These are phyloP conservation scores for Oreonectes daqikongensis DNA, from an alignment of 2,797 vertebrate species.

Conservation along the genomic window DNA sequence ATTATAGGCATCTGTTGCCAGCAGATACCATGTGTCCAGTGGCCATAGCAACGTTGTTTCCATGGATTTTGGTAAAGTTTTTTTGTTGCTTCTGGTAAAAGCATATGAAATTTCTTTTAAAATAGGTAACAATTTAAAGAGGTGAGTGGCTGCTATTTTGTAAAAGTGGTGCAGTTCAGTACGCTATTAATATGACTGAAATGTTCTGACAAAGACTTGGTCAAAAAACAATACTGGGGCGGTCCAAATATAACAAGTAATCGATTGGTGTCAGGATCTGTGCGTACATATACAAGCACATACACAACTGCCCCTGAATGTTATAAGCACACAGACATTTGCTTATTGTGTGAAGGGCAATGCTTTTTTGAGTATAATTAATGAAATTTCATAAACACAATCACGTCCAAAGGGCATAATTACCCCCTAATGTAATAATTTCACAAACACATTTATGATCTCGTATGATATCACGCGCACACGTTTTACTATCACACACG, in stretches of 20 bases:
- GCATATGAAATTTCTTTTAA: neutral
- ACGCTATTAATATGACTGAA: neutral
- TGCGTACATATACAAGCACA: neutral
- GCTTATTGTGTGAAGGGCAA: slow-evolving; percentile 8
- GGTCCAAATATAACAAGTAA: neutral
- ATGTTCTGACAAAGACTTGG: neutral
- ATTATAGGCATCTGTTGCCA: slow-evolving; percentile 57
- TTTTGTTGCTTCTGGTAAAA: slow-evolving; percentile 22
- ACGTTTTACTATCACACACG: neutral
- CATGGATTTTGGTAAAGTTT: slow-evolving; percentile 56
- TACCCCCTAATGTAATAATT: slow-evolving; percentile 39
- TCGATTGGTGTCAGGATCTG: neutral
- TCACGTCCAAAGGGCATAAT: slow-evolving; percentile 22
- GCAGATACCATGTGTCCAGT: slow-evolving; percentile 48
- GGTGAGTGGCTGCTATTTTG: neutral
- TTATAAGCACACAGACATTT: neutral
- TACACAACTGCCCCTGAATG: neutral
- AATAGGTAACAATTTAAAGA: neutral
- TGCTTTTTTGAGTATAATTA: slow-evolving; percentile 27
- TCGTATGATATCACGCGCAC: neutral
- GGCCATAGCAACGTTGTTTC: slow-evolving; percentile 59
- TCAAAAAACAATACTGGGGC: neutral
- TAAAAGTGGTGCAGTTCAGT: neutral
- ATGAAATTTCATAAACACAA: slow-evolving; percentile 13
- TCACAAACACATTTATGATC: slow-evolving; percentile 27